These are phyloP conservation scores for Eustalomyia histrio DNA, from an alignment of 2,888 invertebrate species.

Conservation along the genomic window DNA sequence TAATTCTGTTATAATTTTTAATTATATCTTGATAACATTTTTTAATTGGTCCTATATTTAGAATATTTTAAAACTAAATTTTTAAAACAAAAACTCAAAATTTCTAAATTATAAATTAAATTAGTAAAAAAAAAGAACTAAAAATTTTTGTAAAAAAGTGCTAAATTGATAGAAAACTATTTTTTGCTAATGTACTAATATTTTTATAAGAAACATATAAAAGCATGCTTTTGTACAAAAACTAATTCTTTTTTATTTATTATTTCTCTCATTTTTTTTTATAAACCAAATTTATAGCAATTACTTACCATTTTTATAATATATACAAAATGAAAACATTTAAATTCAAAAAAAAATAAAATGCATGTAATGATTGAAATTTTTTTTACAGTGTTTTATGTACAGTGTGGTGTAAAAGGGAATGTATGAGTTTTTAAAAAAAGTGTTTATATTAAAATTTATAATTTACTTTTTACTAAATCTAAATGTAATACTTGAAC, in stretches of 20 bases:
- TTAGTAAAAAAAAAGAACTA: not conserved
- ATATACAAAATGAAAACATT: conserved; percentile 32
- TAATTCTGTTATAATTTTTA: conserved; percentile 29
- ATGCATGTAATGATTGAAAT: conserved; percentile 10
- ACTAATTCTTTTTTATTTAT: not conserved
- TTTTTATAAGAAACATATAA: conserved; percentile 7
- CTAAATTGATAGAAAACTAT: conserved; percentile 1
- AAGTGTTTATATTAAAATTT: not conserved
- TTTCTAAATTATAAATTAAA: conserved; percentile 27
- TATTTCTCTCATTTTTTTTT: no score
- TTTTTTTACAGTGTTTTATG: conserved; percentile 47
- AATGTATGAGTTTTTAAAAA: conserved; percentile 4
- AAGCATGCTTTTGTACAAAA: conserved; percentile 24
- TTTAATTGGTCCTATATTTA: conserved; percentile 70
- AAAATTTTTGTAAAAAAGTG: not conserved
- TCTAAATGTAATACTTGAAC: not conserved
- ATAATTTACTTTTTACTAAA: not conserved
- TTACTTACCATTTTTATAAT: conserved; percentile 36
- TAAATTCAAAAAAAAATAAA: conserved; percentile 34
- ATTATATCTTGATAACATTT: conserved; percentile 65
- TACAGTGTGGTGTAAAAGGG: conserved; percentile 59
- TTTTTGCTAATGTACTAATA: conserved; percentile 1
- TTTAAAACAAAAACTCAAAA: conserved; percentile 40
- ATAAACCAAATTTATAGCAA: not conserved
- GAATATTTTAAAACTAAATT: conserved; percentile 49